Base-by-base conservation (phyloP, 1,140 invertebrate species). In the Penaeus chinensis region DNA sequence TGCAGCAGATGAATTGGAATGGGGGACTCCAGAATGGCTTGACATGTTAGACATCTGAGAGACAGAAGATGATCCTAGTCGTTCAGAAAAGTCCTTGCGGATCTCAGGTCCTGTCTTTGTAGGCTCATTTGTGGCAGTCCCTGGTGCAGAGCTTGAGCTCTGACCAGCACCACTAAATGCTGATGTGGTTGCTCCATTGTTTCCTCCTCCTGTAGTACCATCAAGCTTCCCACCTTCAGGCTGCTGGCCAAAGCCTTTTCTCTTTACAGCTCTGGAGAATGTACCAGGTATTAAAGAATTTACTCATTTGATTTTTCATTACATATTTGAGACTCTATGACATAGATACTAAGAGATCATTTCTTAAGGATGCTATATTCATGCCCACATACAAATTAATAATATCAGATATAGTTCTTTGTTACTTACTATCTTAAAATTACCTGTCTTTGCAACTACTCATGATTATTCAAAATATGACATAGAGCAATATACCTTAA, bases 401-500 rank as follows among this genome's bases (percentile, higher is more conserved):
- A 47, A 47, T 54, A 8, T 54, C 54, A 54, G 16, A 54, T 54
- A 54, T 13, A 54, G 54, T 13, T 54, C 11, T 54, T 54, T 54
- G 54, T 2, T 54, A 54, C 54, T 54, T 54, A 54, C 10, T 16
- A 54, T 54, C 54, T 13, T 54, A 54, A 54, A 54, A 54, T 13
- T 16, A 54, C 54, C 54, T 54, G 5, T 54, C 0, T 13, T 16
- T 54, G 16, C 11, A 54, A 54, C 54, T 13, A 16, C 16, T 54
- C 10, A 54, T 10, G 16, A 54, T 54, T 8, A 54, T 54, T 13
- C 0, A 16, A 54, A 54, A 54, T 8, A 54, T 1, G 54, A 54
- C 54, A 16, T 11, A 54, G 10, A 16, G 54, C 54, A 54, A 8
- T 54, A 54, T 96, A 94, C 92, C 97, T 98, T 0, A 98, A 92